phyloP scores from a whole-genome alignment of 2,888 invertebrate species.

The Tipula confusa region DNA sequence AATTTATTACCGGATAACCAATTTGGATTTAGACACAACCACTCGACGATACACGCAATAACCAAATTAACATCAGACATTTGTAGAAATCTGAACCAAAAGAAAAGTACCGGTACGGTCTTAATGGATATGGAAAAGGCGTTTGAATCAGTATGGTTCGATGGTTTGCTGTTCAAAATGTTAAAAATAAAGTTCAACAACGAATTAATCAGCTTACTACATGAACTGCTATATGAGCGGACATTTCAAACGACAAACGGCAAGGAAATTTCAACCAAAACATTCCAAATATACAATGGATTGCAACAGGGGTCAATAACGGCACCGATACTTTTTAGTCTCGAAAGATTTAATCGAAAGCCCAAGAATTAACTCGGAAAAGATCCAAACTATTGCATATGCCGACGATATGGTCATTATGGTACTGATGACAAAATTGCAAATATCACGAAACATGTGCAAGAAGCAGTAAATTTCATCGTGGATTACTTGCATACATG shows the following conservation, averaged over 20 bases:
- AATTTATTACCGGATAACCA: neutral
- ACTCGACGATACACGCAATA: neutral
- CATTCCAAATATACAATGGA: neutral
- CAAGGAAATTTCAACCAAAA: neutral
- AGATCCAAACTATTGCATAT: neutral
- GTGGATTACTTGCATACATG: neutral
- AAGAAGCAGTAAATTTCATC: neutral
- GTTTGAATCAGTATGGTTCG: neutral
- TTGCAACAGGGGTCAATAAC: neutral
- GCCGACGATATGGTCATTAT: neutral
- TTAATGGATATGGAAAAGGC: too few species aligned
- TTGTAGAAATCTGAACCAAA: neutral
- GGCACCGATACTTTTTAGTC: neutral
- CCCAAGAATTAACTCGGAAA: neutral
- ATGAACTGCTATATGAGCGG: neutral
- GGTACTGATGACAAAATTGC: neutral
- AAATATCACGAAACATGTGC: neutral
- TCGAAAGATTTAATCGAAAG: neutral
- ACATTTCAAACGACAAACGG: neutral
- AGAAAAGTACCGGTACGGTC: neutral
- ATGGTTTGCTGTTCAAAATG: neutral
- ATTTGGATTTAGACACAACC: neutral
- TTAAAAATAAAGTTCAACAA: neutral
- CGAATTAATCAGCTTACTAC: neutral
- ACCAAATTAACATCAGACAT: neutral